Base-by-base conservation (phyloP, 2,797 vertebrate species). In the Rallus crepitans region DNA sequence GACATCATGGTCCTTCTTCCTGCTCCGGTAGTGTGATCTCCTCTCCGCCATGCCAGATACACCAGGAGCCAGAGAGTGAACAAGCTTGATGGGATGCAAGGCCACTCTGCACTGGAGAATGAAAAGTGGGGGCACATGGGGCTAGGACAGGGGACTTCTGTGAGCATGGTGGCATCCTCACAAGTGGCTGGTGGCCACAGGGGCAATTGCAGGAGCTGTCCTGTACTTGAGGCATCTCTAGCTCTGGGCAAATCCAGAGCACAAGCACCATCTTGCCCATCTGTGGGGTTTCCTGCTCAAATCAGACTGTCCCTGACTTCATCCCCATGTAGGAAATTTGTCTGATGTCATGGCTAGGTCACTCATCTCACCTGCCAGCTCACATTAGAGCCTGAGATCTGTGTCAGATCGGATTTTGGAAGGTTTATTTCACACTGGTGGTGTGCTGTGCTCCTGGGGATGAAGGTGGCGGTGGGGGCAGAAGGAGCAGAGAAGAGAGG, bases 331-430 rank as follows among this genome's bases (percentile, higher is more conserved):
- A 69, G 86, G 73, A 84, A 86, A 90, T 88, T 89, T 86, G 33
- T 42, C 66, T 15, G 15, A 55, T 94, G 92, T 90, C 85, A 83
- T 3, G 1, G 65, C 73, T 79, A 72, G 82, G 96, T 94, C 39
- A 0, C 60, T 85, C 30, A n/a, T 81, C 66, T 82, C 4, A 5
- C 70, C 87, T 95, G 95, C 94, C 96, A 96, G 20, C 52, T 93
- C 18, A 0, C 72, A 94, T 97, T 95, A 96, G 55, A 52, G 71
- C 35, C 73, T 56, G 56, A 19, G 47, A 59, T 76, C 91, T 90
- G 48, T 84, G 87, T 96, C 95, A 93, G 18, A 65, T 82, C 66
- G n/a, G 69, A 72, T 96, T 86, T 88, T 79, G 61, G 87, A 93
- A 92, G 69, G 56, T 59, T 81, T 94, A 18, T 94, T 92, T 94